A percentile compares a stretch with the other conserved stretches of the same genome.
phyloP scores from a whole-genome alignment of 2,797 vertebrate species.

The Apodemus agrarius region DNA sequence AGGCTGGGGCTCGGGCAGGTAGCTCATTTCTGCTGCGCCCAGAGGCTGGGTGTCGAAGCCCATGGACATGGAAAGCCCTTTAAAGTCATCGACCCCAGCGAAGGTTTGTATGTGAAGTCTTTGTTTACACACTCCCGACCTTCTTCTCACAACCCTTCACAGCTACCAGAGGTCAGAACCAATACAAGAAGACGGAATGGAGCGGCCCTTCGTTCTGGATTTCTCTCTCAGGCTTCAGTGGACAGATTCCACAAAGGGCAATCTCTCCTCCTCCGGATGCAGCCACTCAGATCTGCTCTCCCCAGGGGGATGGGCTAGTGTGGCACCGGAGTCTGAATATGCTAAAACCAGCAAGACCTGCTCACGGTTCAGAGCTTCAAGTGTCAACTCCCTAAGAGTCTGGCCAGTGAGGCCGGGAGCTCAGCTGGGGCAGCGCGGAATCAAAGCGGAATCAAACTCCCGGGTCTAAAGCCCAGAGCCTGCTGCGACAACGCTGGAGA shows the following conservation, averaged over 20 bases:
- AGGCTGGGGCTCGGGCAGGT: background rate
- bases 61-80: background rate
- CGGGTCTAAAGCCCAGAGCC: background rate
- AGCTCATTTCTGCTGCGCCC: background rate
- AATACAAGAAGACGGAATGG: background rate
- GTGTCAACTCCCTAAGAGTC: background rate
- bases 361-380: background rate
- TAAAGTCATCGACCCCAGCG: background rate
- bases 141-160: background rate
- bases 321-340: background rate
- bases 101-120: background rate
- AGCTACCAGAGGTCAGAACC: background rate
- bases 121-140: background rate
- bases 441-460: constrained; percentile 6
- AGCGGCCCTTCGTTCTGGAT: background rate
- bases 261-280: background rate
- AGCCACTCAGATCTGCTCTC: background rate
- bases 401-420: background rate
- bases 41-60: background rate
- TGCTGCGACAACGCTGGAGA: background rate
- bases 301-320: background rate
- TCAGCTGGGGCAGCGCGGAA: background rate
- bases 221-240: background rate
- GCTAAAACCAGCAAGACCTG: background rate
- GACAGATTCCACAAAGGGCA: background rate